Conservation (phyloP, 2,888 invertebrate genomes). For the Aphodius sticticus region DNA sequence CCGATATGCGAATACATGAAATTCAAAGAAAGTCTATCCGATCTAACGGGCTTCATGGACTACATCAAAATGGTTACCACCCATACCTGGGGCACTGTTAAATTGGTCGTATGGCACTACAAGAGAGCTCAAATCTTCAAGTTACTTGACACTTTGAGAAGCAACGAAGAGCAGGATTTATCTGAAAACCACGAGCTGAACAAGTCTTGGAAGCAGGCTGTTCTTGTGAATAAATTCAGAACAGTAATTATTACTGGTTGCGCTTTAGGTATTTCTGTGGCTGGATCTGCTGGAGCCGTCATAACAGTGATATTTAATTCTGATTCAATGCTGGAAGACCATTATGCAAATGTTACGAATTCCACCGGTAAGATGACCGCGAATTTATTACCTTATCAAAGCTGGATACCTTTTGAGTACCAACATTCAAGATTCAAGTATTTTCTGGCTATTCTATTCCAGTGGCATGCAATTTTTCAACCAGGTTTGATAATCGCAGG, state of each 20-base stretch:
- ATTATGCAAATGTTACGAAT: background rate
- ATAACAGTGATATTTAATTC: background rate
- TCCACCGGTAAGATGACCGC: background rate
- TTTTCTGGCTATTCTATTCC: background rate
- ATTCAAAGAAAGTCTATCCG: constrained; percentile 31
- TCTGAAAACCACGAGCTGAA: constrained; percentile 34
- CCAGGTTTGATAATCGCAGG: constrained; percentile 44
- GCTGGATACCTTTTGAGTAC: background rate
- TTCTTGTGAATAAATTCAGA: background rate
- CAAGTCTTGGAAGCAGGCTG: background rate
- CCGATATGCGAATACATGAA: constrained; percentile 41
- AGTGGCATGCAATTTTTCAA: constrained; percentile 39
- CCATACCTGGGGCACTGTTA: constrained; percentile 39
- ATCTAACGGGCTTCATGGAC: constrained; percentile 41
- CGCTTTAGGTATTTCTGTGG: background rate
- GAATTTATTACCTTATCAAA: background rate
- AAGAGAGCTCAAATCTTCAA: constrained; percentile 36
- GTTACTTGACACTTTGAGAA: constrained; percentile 38
- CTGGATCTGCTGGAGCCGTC: background rate
- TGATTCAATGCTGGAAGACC: background rate
- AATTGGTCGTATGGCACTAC: constrained; percentile 41
- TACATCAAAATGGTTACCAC: constrained; percentile 44
- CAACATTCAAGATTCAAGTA: background rate
- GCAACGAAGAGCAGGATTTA: constrained; percentile 39
- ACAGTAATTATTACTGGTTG: background rate